A percentile compares a stretch with the other conserved stretches of the same genome.
phyloP scores from a whole-genome alignment of 1,140 invertebrate species.

The Heliothis subflexa region DNA sequence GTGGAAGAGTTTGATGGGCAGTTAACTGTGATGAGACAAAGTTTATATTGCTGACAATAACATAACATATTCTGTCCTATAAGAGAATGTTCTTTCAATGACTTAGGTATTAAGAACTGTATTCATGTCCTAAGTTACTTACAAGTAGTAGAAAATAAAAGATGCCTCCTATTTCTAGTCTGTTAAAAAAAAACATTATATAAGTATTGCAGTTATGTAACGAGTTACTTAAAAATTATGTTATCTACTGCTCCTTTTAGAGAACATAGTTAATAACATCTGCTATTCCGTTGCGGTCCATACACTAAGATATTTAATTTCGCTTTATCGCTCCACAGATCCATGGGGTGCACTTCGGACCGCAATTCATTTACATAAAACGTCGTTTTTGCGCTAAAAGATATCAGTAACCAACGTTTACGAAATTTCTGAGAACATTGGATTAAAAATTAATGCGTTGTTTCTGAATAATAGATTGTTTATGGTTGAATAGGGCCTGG shows the following conservation, averaged over 20 bases:
- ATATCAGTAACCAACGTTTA: constrained; percentile 36
- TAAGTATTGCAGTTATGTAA: not conserved
- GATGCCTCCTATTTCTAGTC: too few relatives aligned
- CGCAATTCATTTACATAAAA: constrained; percentile 42
- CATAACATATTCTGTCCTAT: too few relatives aligned
- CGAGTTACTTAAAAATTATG: not conserved
- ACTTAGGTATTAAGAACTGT: too few relatives aligned
- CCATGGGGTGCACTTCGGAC: constrained; percentile 36
- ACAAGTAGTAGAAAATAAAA: too few relatives aligned
- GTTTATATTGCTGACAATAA: too few relatives aligned
- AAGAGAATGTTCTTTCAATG: too few relatives aligned
- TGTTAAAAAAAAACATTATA: not conserved
- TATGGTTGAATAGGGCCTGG: not conserved
- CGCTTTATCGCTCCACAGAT: constrained; percentile 23
- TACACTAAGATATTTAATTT: constrained; percentile 45
- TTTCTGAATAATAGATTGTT: constrained; percentile 38
- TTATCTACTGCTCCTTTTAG: not conserved
- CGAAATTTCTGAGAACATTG: constrained; percentile 37
- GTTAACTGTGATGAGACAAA: too few relatives aligned
- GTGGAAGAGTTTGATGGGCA: too few relatives aligned
- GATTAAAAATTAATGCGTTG: constrained; percentile 35
- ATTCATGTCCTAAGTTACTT: too few relatives aligned
- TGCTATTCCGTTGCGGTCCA: constrained; percentile 20
- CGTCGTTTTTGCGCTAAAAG: constrained; percentile 43
- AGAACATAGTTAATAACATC: constrained; percentile 18